A percentile compares a stretch with the other conserved stretches of the same genome.
Conservation (phyloP, 2,797 vertebrate genomes). For the Smutsia gigantea region DNA sequence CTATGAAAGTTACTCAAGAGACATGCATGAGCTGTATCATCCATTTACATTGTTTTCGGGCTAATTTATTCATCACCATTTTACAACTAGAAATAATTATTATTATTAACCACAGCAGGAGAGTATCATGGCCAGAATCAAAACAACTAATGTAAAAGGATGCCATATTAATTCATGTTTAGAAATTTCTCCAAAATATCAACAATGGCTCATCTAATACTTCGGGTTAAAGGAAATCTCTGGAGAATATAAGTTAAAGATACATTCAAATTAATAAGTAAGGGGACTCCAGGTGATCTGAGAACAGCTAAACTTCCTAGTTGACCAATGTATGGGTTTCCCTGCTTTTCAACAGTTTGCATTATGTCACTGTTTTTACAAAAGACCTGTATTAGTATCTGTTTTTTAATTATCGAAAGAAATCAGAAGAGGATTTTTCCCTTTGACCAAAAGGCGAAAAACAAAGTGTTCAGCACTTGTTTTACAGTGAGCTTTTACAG, state of each 20-base stretch:
- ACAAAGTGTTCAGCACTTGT: background rate
- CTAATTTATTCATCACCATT: background rate
- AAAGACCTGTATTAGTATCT: background rate
- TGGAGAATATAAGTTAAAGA: background rate
- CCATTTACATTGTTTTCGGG: background rate
- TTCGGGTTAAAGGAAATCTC: constrained; percentile 10
- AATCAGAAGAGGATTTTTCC: background rate
- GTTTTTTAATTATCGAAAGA: background rate
- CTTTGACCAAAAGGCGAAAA: background rate
- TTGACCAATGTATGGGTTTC: no score
- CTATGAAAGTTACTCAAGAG: background rate
- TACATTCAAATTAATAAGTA: background rate
- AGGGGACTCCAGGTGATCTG: background rate
- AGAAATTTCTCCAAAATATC: background rate
- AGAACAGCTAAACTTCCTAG: no score
- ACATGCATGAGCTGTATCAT: background rate
- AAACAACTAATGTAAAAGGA: constrained; percentile 40
- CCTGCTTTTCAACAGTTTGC: no score
- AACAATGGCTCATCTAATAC: background rate
- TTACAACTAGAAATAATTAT: background rate
- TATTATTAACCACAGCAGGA: background rate
- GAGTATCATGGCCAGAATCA: background rate
- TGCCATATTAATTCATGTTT: background rate
- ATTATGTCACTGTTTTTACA: no score
- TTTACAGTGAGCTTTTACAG: background rate